phyloP scores from a whole-genome alignment of 1,140 invertebrate genomes.

The Lepidurus packardi region DNA sequence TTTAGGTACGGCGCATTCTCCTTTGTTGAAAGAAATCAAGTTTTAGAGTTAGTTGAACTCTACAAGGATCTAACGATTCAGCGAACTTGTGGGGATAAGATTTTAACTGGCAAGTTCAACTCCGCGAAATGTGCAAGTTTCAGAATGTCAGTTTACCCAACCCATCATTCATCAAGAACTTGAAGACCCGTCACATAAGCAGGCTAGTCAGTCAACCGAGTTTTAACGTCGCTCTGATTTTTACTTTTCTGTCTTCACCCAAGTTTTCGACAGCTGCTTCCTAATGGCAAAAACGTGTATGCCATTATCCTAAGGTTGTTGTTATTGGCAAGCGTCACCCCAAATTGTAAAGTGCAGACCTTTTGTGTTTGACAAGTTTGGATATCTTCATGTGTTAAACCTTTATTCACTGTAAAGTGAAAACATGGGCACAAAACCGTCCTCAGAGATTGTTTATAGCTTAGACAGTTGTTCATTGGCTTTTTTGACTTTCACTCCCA shows the following conservation, averaged over 20 bases:
- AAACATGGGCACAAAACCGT: not conserved
- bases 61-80: not conserved
- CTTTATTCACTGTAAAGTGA: not conserved
- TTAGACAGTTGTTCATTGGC: conserved; percentile 7
- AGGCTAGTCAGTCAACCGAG: not conserved
- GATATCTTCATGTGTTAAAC: not conserved
- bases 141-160: not conserved
- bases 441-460: not conserved
- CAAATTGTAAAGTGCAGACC: not conserved
- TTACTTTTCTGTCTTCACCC: not conserved
- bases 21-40: no score
- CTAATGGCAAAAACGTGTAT: not conserved
- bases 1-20: no score
- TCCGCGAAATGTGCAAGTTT: not conserved
- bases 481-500: not conserved
- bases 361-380: not conserved
- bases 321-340: not conserved
- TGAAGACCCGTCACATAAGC: not conserved
- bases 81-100: not conserved
- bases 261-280: not conserved
- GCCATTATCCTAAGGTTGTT: not conserved
- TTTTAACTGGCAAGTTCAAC: not conserved
- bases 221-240: not conserved
- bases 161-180: not conserved
- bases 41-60: not conserved